Base-by-base conservation (phyloP, 2,888 invertebrate genomes). In the Campoletis raptor region DNA sequence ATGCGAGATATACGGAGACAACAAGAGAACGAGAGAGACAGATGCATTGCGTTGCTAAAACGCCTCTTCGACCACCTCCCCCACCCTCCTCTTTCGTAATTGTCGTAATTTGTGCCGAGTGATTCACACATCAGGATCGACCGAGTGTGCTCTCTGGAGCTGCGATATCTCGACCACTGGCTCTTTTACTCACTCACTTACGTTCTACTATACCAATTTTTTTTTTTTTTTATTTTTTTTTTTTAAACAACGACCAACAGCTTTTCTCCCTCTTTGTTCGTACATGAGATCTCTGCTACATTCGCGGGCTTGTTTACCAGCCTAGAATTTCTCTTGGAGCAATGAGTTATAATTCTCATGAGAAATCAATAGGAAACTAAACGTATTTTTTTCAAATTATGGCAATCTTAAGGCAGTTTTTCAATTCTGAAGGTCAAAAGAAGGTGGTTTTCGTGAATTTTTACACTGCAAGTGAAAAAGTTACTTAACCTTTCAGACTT, bases 51-150 rank as follows among this genome's bases (percentile, higher is more conserved):
- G 54, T 66, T 66, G 45, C 85, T 42, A 37, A 45, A 54, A 77
- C 83, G 57, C 86, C 81, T 81, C 78, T 78, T 83, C 86, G 78
- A 67, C 52, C 76, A 64, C 67, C 76, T 24, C 66, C 48, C 24
- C 45, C 70, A 40, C 67, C 54, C 74, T 84, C 66, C 83, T 77
- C 77, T 83, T n/a, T 61, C 90, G 92, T 93, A 94, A 94, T 94
- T 94, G 94, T 90, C 90, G 92, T 93, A 94, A 94, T 94, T 81
- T 94, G 94, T 94, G 93, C 92, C 94, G 94, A 94, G 94, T 94
- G 94, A 94, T 94, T 94, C 94, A 94, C 94, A 94, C 94, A 93
- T 94, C 92, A 94, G 92, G 90, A 93, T 93, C 91, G 89, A 88
- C 88, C 79, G 77, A 85, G 83, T 79, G 77, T 77, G 61, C 76